Percentiles rank a stretch among this genome's conserved stretches.
Evolutionary conservation across 2,113 vertebrate species (phyloP).

Genomic region (Hypomesus transpacificus): DNA sequence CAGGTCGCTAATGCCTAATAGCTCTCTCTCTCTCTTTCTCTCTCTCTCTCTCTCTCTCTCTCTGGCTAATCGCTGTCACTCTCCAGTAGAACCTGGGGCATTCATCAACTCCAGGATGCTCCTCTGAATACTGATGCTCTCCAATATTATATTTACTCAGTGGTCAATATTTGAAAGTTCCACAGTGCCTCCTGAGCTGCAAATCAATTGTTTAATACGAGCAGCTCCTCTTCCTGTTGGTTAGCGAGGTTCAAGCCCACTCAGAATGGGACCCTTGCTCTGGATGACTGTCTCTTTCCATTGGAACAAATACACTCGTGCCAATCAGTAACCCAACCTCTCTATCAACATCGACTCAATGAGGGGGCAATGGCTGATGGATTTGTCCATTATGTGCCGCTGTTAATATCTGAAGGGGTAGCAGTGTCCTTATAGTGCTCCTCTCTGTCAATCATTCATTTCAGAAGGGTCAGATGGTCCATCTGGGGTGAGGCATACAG

Average conservation of each 20-base stretch:
- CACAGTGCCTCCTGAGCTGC: background rate
- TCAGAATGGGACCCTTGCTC: background rate
- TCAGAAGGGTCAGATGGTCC: background rate
- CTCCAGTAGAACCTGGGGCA: background rate
- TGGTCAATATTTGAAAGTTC: slow-evolving; percentile 5
- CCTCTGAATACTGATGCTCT: background rate
- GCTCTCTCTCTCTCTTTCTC: background rate
- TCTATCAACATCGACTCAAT: background rate
- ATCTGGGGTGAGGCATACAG: background rate
- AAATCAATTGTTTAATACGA: slow-evolving; percentile 3
- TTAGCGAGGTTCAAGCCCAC: background rate
- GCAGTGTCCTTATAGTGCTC: background rate
- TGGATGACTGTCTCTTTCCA: too few relatives aligned
- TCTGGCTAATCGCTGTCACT: background rate
- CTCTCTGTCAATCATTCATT: background rate
- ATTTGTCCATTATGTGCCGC: background rate
- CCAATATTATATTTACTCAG: background rate
- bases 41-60: background rate
- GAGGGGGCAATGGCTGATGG: background rate
- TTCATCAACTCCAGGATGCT: background rate
- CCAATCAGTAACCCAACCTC: slow-evolving; percentile 1
- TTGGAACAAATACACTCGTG: background rate
- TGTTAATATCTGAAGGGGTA: slow-evolving; percentile 1
- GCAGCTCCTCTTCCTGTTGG: background rate
- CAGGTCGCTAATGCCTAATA: slow-evolving; percentile 3